phyloP scores from a whole-genome alignment of 2,113 vertebrate genomes.

The Mustelus asterias region DNA sequence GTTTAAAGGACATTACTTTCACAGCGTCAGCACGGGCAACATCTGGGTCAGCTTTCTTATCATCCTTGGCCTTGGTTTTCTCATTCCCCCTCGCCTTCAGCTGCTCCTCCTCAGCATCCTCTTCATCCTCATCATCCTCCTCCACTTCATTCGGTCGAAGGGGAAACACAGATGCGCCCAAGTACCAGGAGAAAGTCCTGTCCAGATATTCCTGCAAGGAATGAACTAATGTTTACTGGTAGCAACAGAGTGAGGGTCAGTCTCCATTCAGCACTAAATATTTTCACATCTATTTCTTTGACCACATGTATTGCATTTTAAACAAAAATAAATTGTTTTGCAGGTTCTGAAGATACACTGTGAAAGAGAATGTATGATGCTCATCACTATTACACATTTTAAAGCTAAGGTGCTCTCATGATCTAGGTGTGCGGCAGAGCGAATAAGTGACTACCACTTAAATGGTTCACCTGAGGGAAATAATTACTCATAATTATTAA shows the following conservation, averaged over 20 bases:
- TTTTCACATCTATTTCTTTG: background rate
- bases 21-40: constrained; percentile 75
- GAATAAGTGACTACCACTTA: background rate
- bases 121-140: constrained; percentile 65
- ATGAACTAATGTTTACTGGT: background rate
- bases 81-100: constrained; percentile 54
- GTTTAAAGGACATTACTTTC: constrained; percentile 61
- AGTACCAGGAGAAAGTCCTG: constrained; percentile 79
- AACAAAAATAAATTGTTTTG: background rate
- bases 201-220: constrained; percentile 74
- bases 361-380: background rate
- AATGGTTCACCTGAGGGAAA: background rate
- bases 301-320: background rate
- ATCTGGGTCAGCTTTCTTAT: constrained; percentile 70
- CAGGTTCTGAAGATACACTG: background rate
- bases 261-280: background rate
- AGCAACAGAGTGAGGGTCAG: background rate
- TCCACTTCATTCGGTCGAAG: constrained; percentile 65
- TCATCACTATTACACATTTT: background rate
- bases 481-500: background rate
- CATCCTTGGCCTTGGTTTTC: constrained; percentile 58
- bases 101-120: constrained; percentile 51
- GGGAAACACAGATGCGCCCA: constrained; percentile 70
- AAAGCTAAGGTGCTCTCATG: background rate
- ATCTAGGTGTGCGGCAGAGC: background rate